Conservation (phyloP, 2,888 invertebrate species). For the Carpatolechia fugitivella region DNA sequence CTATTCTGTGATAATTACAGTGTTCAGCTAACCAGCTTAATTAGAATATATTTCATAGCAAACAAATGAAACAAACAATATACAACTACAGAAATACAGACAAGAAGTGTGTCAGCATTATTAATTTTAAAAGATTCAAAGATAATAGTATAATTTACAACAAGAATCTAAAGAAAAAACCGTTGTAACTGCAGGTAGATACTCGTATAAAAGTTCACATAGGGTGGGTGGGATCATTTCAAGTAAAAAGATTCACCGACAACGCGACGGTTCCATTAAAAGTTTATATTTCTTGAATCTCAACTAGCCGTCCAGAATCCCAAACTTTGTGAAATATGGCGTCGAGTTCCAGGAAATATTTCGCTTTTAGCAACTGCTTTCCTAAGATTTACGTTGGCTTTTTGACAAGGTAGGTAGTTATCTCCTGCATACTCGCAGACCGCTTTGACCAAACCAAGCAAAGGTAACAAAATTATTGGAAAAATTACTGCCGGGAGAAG, state of each 20-base stretch:
- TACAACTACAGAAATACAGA: too few species aligned
- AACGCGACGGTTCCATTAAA: constrained; percentile 3
- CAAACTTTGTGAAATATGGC: constrained; percentile 7
- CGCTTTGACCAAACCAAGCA: too few species aligned
- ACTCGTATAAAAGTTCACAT: neutral
- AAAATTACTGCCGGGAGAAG: too few species aligned
- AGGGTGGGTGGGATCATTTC: neutral
- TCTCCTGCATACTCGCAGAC: neutral
- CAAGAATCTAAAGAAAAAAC: too few species aligned
- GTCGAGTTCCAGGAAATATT: constrained; percentile 2
- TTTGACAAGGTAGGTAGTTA: neutral
- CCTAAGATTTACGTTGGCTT: constrained; percentile 1
- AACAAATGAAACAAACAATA: too few species aligned
- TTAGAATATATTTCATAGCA: too few species aligned
- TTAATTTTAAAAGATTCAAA: too few species aligned
- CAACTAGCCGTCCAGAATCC: constrained; percentile 6
- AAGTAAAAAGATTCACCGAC: neutral
- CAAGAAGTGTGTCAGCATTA: too few species aligned
- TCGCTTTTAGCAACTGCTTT: constrained; percentile 4
- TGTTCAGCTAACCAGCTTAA: too few species aligned
- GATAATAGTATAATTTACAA: too few species aligned
- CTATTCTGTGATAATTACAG: too few species aligned
- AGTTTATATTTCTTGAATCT: constrained; percentile 8
- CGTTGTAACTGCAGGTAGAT: too few species aligned
- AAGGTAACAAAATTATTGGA: neutral